Evolutionary conservation across 2,113 vertebrate species (phyloP).

Genomic region (Morone chrysops): DNA sequence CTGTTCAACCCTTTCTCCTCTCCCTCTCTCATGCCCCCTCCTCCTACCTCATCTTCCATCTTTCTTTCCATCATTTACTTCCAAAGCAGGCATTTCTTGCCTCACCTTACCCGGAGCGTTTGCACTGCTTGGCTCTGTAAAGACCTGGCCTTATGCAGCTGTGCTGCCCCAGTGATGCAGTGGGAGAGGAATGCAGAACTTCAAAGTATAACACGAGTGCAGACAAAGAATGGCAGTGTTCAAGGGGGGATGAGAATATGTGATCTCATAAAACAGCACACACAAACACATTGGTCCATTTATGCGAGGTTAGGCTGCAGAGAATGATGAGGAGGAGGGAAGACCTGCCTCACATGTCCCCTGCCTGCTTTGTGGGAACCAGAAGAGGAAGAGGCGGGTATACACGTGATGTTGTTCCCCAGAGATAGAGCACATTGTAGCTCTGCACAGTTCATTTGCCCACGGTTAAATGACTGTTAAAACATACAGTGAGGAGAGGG

Average conservation of each 20-base stretch:
- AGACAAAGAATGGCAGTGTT: slow-evolving; percentile 81
- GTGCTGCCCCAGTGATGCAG: slow-evolving; percentile 80
- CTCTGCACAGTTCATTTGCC: slow-evolving; percentile 44
- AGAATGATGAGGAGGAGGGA: slow-evolving; percentile 57
- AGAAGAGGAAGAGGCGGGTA: slow-evolving; percentile 49
- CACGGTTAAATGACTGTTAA: slow-evolving; percentile 63
- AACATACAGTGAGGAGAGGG: slow-evolving; percentile 61
- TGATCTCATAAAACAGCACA: slow-evolving; percentile 81
- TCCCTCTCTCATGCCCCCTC: not conserved
- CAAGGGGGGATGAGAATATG: slow-evolving; percentile 67
- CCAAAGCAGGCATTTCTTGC: slow-evolving; percentile 41
- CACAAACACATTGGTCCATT: slow-evolving; percentile 75
- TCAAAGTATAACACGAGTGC: slow-evolving; percentile 76
- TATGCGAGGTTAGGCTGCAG: slow-evolving; percentile 60
- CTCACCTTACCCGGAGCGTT: slow-evolving; percentile 58
- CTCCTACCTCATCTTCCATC: not conserved
- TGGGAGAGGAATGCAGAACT: slow-evolving; percentile 80
- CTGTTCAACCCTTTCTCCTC: not conserved
- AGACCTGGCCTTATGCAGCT: slow-evolving; percentile 76
- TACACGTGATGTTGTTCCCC: slow-evolving; percentile 73
- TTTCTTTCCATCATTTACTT: slow-evolving; percentile 47
- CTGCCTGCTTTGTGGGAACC: slow-evolving; percentile 54
- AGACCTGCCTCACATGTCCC: slow-evolving; percentile 62
- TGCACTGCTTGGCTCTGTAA: slow-evolving; percentile 49
- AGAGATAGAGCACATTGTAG: slow-evolving; percentile 54